A percentile compares a stretch with the other conserved stretches of the same genome.
Evolutionary conservation across 1,140 invertebrate genomes (phyloP).

Genomic region (Heliconius hewitsoni): DNA sequence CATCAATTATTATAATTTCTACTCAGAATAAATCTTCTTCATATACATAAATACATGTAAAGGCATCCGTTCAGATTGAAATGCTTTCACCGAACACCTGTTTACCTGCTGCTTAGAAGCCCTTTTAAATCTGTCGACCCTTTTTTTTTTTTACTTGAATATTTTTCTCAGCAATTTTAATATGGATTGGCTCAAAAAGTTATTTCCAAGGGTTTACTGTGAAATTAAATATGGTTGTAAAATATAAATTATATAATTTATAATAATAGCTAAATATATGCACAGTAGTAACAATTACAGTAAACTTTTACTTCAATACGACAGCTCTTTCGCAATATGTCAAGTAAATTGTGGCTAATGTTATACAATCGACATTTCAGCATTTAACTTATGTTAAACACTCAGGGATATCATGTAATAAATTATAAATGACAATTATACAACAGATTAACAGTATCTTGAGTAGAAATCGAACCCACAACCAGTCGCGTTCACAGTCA

Average conservation of each 20-base stretch:
- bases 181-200: conserved; percentile 3
- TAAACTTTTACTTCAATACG: background rate
- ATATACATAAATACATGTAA: background rate
- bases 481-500: too few relatives aligned
- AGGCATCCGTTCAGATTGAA: background rate
- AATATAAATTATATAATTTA: background rate
- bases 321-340: background rate
- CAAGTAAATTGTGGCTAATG: background rate
- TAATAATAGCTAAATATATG: background rate
- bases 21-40: background rate
- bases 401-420: background rate
- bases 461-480: too few relatives aligned
- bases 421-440: too few relatives aligned
- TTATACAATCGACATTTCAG: background rate
- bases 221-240: background rate
- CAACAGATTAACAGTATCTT: too few relatives aligned
- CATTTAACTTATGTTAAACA: background rate
- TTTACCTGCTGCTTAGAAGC: conserved; percentile 16
- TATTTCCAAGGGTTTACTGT: background rate
- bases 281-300: background rate
- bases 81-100: conserved; percentile 12
- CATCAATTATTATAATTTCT: background rate
- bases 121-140: conserved; percentile 20
- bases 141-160: conserved; percentile 26
- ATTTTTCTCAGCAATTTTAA: conserved; percentile 9